These are phyloP conservation scores for Ptyas mucosa DNA, from an alignment of 2,113 vertebrate genomes.

Conservation along the genomic window DNA sequence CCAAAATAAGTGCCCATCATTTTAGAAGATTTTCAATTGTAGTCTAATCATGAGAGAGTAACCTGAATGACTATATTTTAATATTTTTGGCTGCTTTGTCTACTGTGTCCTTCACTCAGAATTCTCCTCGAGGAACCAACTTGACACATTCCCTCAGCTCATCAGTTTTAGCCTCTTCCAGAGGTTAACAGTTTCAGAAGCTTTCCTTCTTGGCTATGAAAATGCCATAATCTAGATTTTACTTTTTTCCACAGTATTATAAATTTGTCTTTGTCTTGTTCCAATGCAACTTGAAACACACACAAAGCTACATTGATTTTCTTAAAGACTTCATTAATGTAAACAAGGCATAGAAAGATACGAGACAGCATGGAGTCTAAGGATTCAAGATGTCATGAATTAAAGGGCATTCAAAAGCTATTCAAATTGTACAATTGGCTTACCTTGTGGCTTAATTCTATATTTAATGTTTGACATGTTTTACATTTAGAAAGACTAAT, in stretches of 20 bases:
- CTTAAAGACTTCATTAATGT: background rate
- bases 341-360: background rate
- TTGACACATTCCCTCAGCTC: conserved; percentile 12
- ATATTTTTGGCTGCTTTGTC: conserved; percentile 21
- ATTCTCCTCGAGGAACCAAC: conserved; percentile 23
- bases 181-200: background rate
- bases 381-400: background rate
- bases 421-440: background rate
- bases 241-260: background rate
- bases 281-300: background rate
- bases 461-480: conserved; percentile 25
- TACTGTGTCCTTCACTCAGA: conserved; percentile 29
- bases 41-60: conserved; percentile 29
- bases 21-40: background rate
- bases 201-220: background rate
- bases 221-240: background rate
- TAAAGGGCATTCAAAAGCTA: background rate
- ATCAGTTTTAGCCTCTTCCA: conserved; percentile 12
- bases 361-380: background rate
- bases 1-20: background rate
- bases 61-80: conserved; percentile 26
- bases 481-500: conserved; percentile 7
- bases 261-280: conserved; percentile 3
- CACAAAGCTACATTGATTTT: background rate
- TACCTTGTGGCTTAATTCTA: conserved; percentile 17